Evolutionary conservation across 2,797 vertebrate species (phyloP), one percentile per base, ranked within the genome.

Genomic region (Rhinoraja longicauda): DNA sequence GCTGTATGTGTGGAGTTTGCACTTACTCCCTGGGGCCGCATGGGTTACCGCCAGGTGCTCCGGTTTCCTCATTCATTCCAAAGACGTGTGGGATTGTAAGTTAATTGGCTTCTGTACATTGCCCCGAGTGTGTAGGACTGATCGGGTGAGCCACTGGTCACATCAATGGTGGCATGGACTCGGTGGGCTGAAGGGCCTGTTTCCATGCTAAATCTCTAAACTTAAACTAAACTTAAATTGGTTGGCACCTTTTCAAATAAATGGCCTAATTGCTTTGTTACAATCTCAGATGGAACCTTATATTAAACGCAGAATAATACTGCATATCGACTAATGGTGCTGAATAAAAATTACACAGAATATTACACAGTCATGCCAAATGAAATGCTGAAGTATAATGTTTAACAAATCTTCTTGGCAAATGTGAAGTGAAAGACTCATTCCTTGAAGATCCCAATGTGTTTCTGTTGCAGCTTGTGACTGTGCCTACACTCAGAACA

Each of bases 401-500:
- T 93, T 75, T n/a, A 17, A 76, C 39, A 67, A 93, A 93, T 93
- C 29, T 93, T 75, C 45, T 73, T 93, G 29, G 73, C 8, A 93
- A 75, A 3, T 53, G 39, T 75, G 26, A 21, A 53, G 91, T 19
- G 1, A 79, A 79, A 32, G 36, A 7, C 73, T 24, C 19, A 26
- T 78, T 93, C 26, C 76, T 45, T 75, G 29, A 57, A 15, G 36
- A 39, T 77, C 77, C 5, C 77, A 59, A 21, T 78, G n/a, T 79
- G 0, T 2, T 92, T 93, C 93, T 92, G 93, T 90, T 94, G 88
- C 94, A 99, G 98, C 96, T 94, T 99, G 99, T 94, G 95, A 96
- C 94, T 99, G 99, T 93, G 94, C 95, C 57, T 96, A 98, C 95
- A 99, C 98, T 21, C 96, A 96, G 59, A 97, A 98, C 26, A 97